Conservation (phyloP, 2,113 vertebrate species). For the Datnioides undecimradiatus region DNA sequence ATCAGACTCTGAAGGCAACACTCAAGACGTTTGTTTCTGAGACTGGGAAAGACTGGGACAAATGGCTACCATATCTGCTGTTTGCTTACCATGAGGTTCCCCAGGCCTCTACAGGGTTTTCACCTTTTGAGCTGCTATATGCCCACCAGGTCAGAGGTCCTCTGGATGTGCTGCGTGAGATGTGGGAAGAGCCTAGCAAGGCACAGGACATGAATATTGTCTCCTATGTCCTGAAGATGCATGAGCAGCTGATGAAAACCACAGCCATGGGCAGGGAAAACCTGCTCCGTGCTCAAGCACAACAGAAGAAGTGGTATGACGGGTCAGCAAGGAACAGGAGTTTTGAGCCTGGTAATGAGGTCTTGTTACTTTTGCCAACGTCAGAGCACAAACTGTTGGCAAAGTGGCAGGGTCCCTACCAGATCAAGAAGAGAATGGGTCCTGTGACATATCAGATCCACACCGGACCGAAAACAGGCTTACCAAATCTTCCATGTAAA, state of each 20-base stretch:
- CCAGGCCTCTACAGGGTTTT: neutral
- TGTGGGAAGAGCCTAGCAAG: neutral
- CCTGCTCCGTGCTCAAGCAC: too few relatives aligned
- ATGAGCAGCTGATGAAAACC: neutral
- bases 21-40: neutral
- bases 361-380: too few relatives aligned
- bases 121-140: neutral
- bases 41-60: neutral
- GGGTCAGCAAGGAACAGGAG: too few relatives aligned
- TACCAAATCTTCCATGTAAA: too few relatives aligned
- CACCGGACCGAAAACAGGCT: too few relatives aligned
- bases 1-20: neutral
- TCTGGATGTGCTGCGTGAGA: neutral
- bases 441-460: too few relatives aligned
- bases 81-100: neutral
- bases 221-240: neutral
- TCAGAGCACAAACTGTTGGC: too few relatives aligned
- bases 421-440: too few relatives aligned
- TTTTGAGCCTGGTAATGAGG: too few relatives aligned
- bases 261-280: neutral
- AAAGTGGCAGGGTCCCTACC: too few relatives aligned
- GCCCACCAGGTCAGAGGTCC: neutral
- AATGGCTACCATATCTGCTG: neutral
- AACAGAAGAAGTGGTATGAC: too few relatives aligned
- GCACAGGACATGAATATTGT: neutral